Evolutionary conservation across 2,113 vertebrate genomes (phyloP).

Genomic region (Glaucidium brasilianum): DNA sequence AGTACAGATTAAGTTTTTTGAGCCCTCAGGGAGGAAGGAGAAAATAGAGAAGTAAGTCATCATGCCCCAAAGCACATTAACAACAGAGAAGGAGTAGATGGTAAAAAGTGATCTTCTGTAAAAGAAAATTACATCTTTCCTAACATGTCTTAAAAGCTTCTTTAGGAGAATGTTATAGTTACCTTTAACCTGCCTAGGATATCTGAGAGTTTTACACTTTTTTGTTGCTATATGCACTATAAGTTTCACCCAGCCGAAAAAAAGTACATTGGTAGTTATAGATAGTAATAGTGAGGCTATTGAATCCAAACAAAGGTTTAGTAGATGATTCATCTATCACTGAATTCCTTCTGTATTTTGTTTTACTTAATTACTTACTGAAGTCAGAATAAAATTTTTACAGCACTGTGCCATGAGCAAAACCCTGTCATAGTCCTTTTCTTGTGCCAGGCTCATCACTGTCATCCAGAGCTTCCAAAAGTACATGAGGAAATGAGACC

Average conservation of each 20-base stretch:
- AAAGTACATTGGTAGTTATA: background rate
- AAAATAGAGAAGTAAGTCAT: background rate
- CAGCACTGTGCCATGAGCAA: background rate
- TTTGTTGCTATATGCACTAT: background rate
- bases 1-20: background rate
- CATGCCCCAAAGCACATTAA: background rate
- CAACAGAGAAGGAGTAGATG: accelerated
- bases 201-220: background rate
- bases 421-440: background rate
- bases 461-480: background rate
- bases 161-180: background rate
- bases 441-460: background rate
- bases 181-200: background rate
- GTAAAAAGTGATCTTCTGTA: background rate
- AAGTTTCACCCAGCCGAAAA: background rate
- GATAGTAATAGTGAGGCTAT: background rate
- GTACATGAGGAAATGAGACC: background rate
- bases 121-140: background rate
- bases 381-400: background rate
- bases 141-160: background rate
- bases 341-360: background rate
- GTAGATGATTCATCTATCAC: background rate
- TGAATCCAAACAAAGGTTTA: background rate
- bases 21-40: background rate
- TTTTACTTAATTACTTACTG: background rate